Evolutionary conservation across 2,888 invertebrate species (phyloP).

Genomic region (Cataglyphis altisquamis): DNA sequence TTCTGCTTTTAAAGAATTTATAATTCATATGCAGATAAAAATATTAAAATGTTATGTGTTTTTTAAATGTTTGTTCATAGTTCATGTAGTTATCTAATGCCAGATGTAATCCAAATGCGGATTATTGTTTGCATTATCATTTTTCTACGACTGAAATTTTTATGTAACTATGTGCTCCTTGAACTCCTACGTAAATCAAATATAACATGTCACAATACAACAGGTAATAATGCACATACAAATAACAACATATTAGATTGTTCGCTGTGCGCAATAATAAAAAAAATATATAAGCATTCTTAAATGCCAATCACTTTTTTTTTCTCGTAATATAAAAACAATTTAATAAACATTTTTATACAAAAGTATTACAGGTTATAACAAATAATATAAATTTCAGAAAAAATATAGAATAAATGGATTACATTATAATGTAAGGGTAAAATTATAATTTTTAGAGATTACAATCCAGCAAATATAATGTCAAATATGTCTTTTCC

Average conservation of each 20-base stretch:
- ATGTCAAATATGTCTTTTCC: conserved; percentile 43
- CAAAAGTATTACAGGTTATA: background rate
- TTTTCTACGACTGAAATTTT: background rate
- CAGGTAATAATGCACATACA: background rate
- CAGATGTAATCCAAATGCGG: conserved; percentile 1
- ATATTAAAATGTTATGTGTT: background rate
- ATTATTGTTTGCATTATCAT: conserved; percentile 24
- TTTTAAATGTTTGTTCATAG: background rate
- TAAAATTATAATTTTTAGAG: background rate
- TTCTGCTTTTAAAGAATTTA: background rate
- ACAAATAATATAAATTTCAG: background rate
- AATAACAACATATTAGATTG: background rate
- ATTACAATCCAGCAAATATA: background rate
- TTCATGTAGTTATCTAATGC: background rate
- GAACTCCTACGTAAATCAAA: conserved; percentile 15
- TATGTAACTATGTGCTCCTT: conserved; percentile 34
- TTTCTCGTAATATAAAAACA: background rate
- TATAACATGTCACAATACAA: conserved; percentile 10
- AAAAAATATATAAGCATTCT: background rate
- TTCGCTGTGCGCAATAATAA: background rate
- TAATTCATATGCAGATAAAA: background rate
- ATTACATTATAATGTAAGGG: background rate
- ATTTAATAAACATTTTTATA: background rate
- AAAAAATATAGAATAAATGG: background rate
- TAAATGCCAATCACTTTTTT: background rate